Conservation (phyloP, 2,113 vertebrate genomes). For the Oophaga pumilio region DNA sequence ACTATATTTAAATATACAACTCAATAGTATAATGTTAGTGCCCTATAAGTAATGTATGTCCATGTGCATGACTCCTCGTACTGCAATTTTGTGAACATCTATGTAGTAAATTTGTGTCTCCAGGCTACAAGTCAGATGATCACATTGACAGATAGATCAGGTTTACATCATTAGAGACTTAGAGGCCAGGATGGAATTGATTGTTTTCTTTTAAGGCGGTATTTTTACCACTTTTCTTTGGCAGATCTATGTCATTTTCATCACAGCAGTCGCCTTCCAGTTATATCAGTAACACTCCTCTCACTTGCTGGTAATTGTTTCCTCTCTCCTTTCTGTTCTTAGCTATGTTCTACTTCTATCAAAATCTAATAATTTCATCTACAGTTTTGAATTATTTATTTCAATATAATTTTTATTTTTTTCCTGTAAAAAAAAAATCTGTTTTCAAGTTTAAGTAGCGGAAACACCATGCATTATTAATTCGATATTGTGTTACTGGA, state of each 20-base stretch:
- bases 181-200: not conserved
- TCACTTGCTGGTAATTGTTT: constrained; percentile 35
- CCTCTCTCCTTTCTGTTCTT: not conserved
- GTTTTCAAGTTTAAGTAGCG: constrained; percentile 23
- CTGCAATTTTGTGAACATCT: not conserved
- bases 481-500: constrained; percentile 32
- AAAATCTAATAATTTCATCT: constrained; percentile 33
- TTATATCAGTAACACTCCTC: constrained; percentile 6
- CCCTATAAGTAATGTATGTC: not conserved
- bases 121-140: not conserved
- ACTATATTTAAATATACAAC: not conserved
- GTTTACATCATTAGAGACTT: not conserved
- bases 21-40: not conserved
- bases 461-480: constrained; percentile 32
- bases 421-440: constrained; percentile 31
- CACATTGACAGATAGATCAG: not conserved
- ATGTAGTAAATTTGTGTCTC: not conserved
- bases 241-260: not conserved
- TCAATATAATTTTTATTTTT: constrained; percentile 23
- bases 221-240: not conserved
- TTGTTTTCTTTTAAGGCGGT: not conserved
- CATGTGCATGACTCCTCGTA: not conserved
- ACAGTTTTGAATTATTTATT: constrained; percentile 41
- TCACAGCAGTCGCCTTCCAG: constrained; percentile 13
- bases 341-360: constrained; percentile 33